Percentiles rank a stretch among this genome's conserved stretches.
These are phyloP conservation scores for Peromyscus eremicus DNA, from an alignment of 2,797 vertebrate genomes.

Conservation along the genomic window DNA sequence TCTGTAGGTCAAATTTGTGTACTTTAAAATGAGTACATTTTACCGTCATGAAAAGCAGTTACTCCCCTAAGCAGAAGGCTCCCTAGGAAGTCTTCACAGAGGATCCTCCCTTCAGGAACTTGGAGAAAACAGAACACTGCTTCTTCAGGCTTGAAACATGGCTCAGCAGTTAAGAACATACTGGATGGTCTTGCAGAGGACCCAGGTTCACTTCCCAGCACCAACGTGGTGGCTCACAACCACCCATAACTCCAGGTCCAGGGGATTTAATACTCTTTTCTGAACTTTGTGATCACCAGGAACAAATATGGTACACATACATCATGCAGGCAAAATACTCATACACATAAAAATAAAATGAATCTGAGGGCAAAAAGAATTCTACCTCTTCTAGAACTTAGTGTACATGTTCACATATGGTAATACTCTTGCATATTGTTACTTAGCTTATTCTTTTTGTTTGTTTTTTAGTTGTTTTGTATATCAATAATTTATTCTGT, in stretches of 20 bases:
- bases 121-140: neutral
- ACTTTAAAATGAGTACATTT: constrained; percentile 11
- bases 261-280: neutral
- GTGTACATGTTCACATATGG: neutral
- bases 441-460: neutral
- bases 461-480: neutral
- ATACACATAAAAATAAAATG: neutral
- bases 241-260: neutral
- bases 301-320: too few species aligned
- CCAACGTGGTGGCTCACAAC: neutral
- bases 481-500: neutral
- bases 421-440: neutral
- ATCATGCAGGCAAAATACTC: neutral
- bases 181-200: neutral
- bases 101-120: neutral
- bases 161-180: neutral
- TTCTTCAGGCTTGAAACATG: neutral
- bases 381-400: constrained; percentile 11
- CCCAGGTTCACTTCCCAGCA: neutral
- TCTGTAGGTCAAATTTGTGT: constrained; percentile 3
- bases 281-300: too few species aligned
- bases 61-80: neutral
- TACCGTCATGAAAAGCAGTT: neutral
- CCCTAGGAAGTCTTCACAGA: neutral
- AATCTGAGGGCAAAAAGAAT: neutral